Conservation (phyloP, 2,888 invertebrate species). For the Coremacera marginata region DNA sequence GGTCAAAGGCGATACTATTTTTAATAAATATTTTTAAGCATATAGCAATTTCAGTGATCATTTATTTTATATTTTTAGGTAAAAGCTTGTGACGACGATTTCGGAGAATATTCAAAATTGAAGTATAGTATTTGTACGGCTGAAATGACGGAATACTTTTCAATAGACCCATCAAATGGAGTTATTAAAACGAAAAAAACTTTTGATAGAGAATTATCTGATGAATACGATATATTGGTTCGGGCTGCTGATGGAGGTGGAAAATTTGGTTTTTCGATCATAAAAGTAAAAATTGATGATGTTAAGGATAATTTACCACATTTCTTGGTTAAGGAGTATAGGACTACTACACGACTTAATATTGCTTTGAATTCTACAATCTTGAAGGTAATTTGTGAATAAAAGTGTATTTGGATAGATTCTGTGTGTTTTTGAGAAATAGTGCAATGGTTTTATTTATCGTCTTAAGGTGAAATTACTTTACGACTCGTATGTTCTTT, state of each 20-base stretch:
- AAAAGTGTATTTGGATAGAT: not conserved
- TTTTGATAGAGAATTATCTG: constrained; percentile 81
- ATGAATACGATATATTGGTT: constrained; percentile 80
- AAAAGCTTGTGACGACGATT: constrained; percentile 85
- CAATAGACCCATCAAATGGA: constrained; percentile 79
- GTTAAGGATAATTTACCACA: constrained; percentile 86
- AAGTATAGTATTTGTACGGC: constrained; percentile 85
- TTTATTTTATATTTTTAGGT: constrained; percentile 69
- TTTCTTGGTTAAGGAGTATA: constrained; percentile 83
- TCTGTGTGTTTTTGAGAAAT: too few relatives aligned
- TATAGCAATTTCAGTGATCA: not conserved
- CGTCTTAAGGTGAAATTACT: too few relatives aligned
- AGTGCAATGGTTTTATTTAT: too few relatives aligned
- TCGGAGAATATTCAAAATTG: constrained; percentile 81
- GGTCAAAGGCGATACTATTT: too few relatives aligned
- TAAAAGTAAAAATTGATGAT: constrained; percentile 85
- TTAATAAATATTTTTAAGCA: not conserved
- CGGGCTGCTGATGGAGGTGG: constrained; percentile 87
- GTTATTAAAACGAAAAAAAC: constrained; percentile 77
- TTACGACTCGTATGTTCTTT: too few relatives aligned
- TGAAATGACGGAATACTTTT: constrained; percentile 78
- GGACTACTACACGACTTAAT: constrained; percentile 78
- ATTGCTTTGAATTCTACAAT: constrained; percentile 73
- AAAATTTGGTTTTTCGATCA: constrained; percentile 79
- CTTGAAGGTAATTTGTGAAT: constrained; percentile 70